phyloP scores from a whole-genome alignment of 2,888 invertebrate species.

The Pollenia angustigena region DNA sequence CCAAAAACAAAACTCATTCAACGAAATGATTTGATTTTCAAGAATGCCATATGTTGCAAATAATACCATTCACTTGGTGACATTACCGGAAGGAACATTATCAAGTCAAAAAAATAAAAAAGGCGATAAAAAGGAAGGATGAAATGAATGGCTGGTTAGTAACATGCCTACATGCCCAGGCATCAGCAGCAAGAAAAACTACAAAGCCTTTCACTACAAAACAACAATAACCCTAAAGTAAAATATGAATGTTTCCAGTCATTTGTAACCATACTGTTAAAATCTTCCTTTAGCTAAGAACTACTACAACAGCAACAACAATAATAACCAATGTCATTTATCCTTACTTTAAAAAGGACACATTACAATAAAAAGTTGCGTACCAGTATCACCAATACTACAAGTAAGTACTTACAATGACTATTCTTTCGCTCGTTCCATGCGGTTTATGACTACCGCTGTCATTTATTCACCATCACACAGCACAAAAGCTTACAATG shows the following conservation, averaged over 20 bases:
- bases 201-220: conserved; percentile 54
- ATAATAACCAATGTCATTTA: conserved; percentile 64
- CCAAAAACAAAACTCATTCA: conserved; percentile 76
- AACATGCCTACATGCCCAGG: conserved; percentile 36
- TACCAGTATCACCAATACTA: neutral
- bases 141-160: conserved; percentile 61
- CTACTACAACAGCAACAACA: conserved; percentile 33
- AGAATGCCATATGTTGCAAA: conserved; percentile 81
- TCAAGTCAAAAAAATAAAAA: conserved; percentile 42
- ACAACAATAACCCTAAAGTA: conserved; percentile 68
- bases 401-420: conserved; percentile 21
- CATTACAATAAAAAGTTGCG: conserved; percentile 58
- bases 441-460: conserved; percentile 45
- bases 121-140: conserved; percentile 36
- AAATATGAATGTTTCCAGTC: conserved; percentile 71
- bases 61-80: conserved; percentile 70
- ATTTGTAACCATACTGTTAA: conserved; percentile 66
- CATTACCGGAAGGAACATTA: conserved; percentile 70
- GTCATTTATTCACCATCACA: conserved; percentile 51
- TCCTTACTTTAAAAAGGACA: conserved; percentile 59
- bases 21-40: conserved; percentile 82
- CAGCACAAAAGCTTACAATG: conserved; percentile 2
- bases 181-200: conserved; percentile 34
- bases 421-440: conserved; percentile 16
- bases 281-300: conserved; percentile 44